These are phyloP conservation scores for Cantharis flavilabris DNA, from an alignment of 2,888 invertebrate genomes.

Conservation along the genomic window DNA sequence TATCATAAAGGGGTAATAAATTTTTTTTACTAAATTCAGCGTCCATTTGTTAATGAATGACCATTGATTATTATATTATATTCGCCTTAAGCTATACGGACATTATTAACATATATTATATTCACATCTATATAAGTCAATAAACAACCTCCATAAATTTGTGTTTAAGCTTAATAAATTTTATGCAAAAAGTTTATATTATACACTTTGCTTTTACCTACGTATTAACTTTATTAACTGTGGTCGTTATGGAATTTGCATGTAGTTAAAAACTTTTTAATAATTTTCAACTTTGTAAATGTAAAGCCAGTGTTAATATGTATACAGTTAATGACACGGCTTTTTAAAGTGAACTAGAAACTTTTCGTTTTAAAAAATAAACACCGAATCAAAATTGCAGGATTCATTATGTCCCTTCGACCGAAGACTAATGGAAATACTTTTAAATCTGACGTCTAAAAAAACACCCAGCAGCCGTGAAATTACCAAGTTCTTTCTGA, in stretches of 20 bases:
- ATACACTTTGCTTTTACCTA: conserved; percentile 19
- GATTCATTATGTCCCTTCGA: conserved; percentile 21
- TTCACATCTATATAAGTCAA: not conserved
- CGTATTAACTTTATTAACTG: conserved; percentile 30
- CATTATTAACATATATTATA: not conserved
- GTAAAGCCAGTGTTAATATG: conserved; percentile 34
- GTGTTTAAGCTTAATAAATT: conserved; percentile 1
- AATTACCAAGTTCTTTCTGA: conserved; percentile 47
- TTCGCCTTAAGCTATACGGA: not conserved
- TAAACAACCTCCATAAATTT: conserved; percentile 3
- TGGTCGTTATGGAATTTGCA: conserved; percentile 42
- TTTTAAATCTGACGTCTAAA: conserved; percentile 43
- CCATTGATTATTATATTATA: not conserved
- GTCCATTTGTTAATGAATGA: not conserved
- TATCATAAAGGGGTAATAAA: not conserved
- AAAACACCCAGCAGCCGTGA: conserved; percentile 44
- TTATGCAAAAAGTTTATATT: conserved; percentile 27
- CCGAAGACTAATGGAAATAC: conserved; percentile 43
- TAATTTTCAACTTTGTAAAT: conserved; percentile 39
- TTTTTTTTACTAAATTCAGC: not conserved
- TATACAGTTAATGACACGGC: conserved; percentile 32
- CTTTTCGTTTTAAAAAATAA: conserved; percentile 7
- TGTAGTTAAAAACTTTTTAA: conserved; percentile 48
- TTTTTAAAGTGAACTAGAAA: conserved; percentile 21
- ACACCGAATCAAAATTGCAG: conserved; percentile 2